phyloP scores from a whole-genome alignment of 2,888 invertebrate genomes.

The Meta bourneti region DNA sequence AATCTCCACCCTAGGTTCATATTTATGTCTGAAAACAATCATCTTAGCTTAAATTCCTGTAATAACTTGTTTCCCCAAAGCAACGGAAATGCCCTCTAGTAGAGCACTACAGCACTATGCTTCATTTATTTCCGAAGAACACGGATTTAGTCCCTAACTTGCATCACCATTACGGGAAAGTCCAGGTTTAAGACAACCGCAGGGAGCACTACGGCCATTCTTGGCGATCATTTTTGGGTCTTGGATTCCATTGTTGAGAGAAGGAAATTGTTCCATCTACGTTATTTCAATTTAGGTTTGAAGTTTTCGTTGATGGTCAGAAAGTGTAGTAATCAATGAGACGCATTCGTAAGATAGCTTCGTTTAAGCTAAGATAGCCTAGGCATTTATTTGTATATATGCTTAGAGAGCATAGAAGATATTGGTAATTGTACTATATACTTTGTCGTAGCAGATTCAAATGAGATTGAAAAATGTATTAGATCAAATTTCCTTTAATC shows the following conservation, averaged over 20 bases:
- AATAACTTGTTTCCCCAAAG: neutral
- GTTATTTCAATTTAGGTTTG: no score
- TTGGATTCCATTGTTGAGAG: neutral
- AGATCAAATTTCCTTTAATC: no score
- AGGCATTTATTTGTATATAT: no score
- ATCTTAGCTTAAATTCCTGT: neutral
- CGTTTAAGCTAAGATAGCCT: no score
- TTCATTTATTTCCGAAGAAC: neutral
- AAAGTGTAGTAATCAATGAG: no score
- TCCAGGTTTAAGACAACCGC: neutral
- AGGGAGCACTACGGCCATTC: neutral
- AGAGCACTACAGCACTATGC: neutral
- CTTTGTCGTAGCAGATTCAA: no score
- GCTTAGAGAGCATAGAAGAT: no score
- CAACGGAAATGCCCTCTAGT: neutral
- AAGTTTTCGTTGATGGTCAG: no score
- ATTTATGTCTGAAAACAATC: neutral
- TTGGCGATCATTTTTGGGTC: neutral
- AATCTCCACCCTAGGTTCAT: neutral
- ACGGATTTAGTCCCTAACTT: neutral
- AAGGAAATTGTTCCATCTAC: no score
- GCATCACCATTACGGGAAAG: neutral
- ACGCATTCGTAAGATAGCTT: no score
- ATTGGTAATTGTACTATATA: no score
- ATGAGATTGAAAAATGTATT: no score